These are phyloP conservation scores for Nycteola revayana DNA, from an alignment of 2,888 invertebrate genomes.

Conservation along the genomic window DNA sequence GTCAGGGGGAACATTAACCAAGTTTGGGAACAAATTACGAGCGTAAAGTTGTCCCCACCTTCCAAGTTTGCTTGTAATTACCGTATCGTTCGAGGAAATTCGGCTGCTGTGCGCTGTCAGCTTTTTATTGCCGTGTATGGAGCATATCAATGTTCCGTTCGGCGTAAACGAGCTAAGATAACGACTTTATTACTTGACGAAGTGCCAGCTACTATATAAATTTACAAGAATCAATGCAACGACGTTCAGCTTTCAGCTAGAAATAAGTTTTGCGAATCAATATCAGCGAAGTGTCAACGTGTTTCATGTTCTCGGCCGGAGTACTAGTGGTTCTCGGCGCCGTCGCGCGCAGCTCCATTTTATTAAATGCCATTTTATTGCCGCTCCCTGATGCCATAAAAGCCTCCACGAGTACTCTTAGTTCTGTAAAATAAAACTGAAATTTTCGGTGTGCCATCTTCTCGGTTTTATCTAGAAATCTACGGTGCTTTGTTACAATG, in stretches of 20 bases:
- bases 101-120: constrained; percentile 40
- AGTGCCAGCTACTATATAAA: constrained; percentile 51
- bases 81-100: constrained; percentile 55
- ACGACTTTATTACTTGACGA: constrained; percentile 69
- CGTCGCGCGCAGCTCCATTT: constrained; percentile 41
- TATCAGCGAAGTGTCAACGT: constrained; percentile 43
- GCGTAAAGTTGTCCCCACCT: constrained; percentile 68
- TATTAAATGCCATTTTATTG: constrained; percentile 60
- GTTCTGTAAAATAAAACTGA: constrained; percentile 63
- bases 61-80: constrained; percentile 65
- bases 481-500: constrained; percentile 52
- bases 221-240: constrained; percentile 54
- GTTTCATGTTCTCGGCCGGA: constrained; percentile 32
- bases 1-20: constrained; percentile 73
- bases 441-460: constrained; percentile 48
- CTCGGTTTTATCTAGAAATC: constrained; percentile 56
- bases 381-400: constrained; percentile 49
- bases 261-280: constrained; percentile 45
- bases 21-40: constrained; percentile 76
- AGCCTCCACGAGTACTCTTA: constrained; percentile 47
- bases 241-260: constrained; percentile 35
- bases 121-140: constrained; percentile 53
- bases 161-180: constrained; percentile 69
- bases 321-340: constrained; percentile 29
- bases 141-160: constrained; percentile 62